A percentile compares a stretch with the other conserved stretches of the same genome.
These are phyloP conservation scores for Maniola jurtina DNA, from an alignment of 1,140 invertebrate genomes.

Conservation along the genomic window DNA sequence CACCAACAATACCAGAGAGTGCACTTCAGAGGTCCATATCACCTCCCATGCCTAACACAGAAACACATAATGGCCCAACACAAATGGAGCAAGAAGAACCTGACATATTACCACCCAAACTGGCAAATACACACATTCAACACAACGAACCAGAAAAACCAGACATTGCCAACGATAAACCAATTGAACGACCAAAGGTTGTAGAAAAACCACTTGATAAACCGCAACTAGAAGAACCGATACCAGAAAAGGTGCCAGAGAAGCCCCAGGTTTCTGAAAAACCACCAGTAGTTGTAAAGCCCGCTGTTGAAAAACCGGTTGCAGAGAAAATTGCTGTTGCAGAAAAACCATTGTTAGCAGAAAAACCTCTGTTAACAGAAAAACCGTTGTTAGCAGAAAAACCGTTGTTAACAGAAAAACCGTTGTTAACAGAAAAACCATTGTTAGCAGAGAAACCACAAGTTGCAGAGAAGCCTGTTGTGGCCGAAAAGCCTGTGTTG, in stretches of 20 bases:
- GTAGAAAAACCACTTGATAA: conserved; percentile 33
- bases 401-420: conserved; percentile 51
- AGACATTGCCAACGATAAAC: conserved; percentile 21
- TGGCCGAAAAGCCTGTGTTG: conserved; percentile 56
- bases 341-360: conserved; percentile 37
- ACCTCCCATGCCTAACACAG: conserved; percentile 53
- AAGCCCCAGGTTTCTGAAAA: conserved; percentile 46
- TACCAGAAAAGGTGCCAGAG: conserved; percentile 32
- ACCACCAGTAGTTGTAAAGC: conserved; percentile 36
- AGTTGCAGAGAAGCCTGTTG: conserved; percentile 47
- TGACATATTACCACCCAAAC: conserved; percentile 55
- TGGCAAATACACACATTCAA: conserved; percentile 63
- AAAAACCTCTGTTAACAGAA: conserved; percentile 44
- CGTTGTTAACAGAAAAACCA: conserved; percentile 48
- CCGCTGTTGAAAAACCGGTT: conserved; percentile 42
- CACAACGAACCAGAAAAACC: conserved; percentile 36
- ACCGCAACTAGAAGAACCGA: conserved; percentile 24
- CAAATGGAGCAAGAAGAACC: conserved; percentile 69
- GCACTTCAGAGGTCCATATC: conserved; percentile 58
- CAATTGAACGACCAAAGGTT: conserved; percentile 34
- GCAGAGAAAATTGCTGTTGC: conserved; percentile 47
- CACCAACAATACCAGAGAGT: conserved; percentile 55
- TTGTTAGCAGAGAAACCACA: conserved; percentile 45
- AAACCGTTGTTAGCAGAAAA: conserved; percentile 53
- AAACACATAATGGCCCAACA: conserved; percentile 60